A percentile compares a stretch with the other conserved stretches of the same genome.
Conservation (phyloP, 1,140 invertebrate genomes). For the Caerostris darwini region DNA sequence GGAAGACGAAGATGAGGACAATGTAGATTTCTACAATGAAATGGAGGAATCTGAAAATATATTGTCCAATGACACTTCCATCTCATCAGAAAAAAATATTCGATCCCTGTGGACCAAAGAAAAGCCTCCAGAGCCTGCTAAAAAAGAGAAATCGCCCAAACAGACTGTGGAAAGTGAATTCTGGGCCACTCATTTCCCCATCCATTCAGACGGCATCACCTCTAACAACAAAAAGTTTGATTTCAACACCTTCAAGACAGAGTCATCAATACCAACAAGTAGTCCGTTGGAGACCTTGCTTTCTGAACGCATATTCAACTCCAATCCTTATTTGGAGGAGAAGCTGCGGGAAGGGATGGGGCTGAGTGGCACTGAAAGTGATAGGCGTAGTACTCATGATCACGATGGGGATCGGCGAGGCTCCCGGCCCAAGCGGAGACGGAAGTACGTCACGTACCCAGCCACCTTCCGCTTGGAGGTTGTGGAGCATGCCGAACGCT, state of each 20-base stretch:
- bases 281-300: slow-evolving; percentile 68
- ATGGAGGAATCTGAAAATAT: slow-evolving; percentile 63
- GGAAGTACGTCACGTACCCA: slow-evolving; percentile 77
- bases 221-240: slow-evolving; percentile 64
- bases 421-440: slow-evolving; percentile 39
- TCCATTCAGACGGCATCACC: neutral
- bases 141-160: slow-evolving; percentile 46
- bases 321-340: slow-evolving; percentile 60
- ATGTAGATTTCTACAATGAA: slow-evolving; percentile 62
- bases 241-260: slow-evolving; percentile 60
- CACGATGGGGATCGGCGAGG: slow-evolving; percentile 79
- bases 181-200: slow-evolving; percentile 68
- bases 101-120: slow-evolving; percentile 61
- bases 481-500: slow-evolving; percentile 71
- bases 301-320: slow-evolving; percentile 64
- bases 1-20: slow-evolving; percentile 76
- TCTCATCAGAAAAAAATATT: slow-evolving; percentile 56
- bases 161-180: slow-evolving; percentile 56
- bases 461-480: slow-evolving; percentile 72
- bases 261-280: neutral
- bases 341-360: slow-evolving; percentile 37
- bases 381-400: slow-evolving; percentile 43
- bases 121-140: slow-evolving; percentile 7
- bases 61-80: slow-evolving; percentile 24
- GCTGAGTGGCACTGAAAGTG: slow-evolving; percentile 68